Percentiles rank a stretch among this genome's conserved stretches.
These are phyloP conservation scores for Cremastinae sp. DNA, from an alignment of 2,888 invertebrate species.

Conservation along the genomic window DNA sequence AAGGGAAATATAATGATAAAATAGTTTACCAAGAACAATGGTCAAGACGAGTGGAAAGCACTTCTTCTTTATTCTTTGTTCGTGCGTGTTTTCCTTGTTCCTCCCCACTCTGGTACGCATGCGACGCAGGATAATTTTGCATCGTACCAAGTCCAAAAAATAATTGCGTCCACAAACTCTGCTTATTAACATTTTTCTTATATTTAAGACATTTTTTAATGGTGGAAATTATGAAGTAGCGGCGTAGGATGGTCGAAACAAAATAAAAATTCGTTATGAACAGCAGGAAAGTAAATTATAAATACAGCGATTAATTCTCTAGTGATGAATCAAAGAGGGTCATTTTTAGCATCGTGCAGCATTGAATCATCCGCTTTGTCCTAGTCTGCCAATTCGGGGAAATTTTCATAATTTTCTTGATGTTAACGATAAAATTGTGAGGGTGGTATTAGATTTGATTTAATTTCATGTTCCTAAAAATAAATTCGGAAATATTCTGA, in stretches of 20 bases:
- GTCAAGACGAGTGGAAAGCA: conserved; percentile 68
- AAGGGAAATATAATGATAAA: conserved; percentile 45
- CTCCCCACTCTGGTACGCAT: not conserved
- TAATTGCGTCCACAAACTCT: no score
- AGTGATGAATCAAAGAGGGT: conserved; percentile 71
- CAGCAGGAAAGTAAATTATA: conserved; percentile 74
- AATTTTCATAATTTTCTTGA: conserved; percentile 80
- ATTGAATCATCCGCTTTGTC: conserved; percentile 27
- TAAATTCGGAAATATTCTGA: not conserved
- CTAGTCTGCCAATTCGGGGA: conserved; percentile 67
- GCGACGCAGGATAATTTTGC: no score
- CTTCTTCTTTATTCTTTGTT: conserved; percentile 2
- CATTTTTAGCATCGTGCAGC: conserved; percentile 42
- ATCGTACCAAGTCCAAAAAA: no score
- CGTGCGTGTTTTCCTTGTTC: not conserved
- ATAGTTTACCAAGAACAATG: conserved; percentile 69
- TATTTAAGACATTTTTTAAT: no score
- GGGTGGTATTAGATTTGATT: conserved; percentile 78
- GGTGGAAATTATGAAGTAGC: conserved; percentile 56
- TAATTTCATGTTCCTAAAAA: not conserved
- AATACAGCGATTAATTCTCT: conserved; percentile 77
- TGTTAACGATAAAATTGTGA: conserved; percentile 79
- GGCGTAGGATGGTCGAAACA: conserved; percentile 44
- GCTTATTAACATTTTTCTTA: no score
- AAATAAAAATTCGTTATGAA: conserved; percentile 42